A percentile compares a stretch with the other conserved stretches of the same genome.
These are phyloP conservation scores for Stramonita haemastoma DNA, from an alignment of 2,888 invertebrate species.

Conservation along the genomic window DNA sequence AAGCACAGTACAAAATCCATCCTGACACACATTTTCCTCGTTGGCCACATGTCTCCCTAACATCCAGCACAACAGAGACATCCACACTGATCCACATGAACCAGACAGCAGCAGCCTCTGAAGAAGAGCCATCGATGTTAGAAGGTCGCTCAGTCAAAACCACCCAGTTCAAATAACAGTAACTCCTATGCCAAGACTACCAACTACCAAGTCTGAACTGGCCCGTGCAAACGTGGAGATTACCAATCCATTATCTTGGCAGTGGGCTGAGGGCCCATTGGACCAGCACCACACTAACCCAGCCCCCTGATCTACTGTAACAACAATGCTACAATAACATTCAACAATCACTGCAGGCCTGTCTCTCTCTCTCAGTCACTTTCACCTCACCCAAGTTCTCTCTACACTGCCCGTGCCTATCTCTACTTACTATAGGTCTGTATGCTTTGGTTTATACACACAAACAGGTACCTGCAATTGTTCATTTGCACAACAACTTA, in stretches of 20 bases:
- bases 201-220: no score
- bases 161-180: background rate
- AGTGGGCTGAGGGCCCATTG: background rate
- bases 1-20: background rate
- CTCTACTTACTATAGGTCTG: background rate
- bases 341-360: constrained; percentile 18
- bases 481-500: constrained; percentile 8
- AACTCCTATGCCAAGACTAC: background rate
- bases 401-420: background rate
- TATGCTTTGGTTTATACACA: background rate
- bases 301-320: background rate
- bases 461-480: background rate
- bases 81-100: background rate
- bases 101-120: no score
- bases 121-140: no score
- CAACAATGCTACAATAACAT: constrained; percentile 1
- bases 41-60: background rate
- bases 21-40: background rate
- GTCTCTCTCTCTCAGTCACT: background rate
- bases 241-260: background rate
- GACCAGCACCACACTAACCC: background rate
- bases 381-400: background rate
- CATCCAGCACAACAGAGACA: background rate
- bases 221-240: background rate
- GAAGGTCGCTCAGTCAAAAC: no score